phyloP scores from a whole-genome alignment of 2,888 invertebrate species.

The Drosophila anomalipes region DNA sequence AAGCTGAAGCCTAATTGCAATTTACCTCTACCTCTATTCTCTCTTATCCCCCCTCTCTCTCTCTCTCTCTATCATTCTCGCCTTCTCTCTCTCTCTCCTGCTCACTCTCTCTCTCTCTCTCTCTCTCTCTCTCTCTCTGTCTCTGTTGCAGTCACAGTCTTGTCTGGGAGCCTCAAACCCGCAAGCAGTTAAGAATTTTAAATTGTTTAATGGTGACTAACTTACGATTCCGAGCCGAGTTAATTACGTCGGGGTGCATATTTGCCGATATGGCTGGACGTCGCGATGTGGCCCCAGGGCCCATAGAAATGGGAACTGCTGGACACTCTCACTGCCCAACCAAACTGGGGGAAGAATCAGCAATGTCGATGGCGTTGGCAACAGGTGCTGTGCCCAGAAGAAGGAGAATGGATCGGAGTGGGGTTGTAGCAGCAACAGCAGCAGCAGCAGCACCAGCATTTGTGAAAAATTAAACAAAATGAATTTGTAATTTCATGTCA shows the following conservation, averaged over 20 bases:
- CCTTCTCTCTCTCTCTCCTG: not conserved
- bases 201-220: constrained; percentile 82
- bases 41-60: not conserved
- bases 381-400: constrained; percentile 62
- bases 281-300: constrained; percentile 52
- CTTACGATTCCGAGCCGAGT: constrained; percentile 81
- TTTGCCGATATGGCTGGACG: constrained; percentile 75
- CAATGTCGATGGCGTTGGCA: constrained; percentile 17
- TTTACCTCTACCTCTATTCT: constrained; percentile 66
- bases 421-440: not conserved
- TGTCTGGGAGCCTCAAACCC: constrained; percentile 31
- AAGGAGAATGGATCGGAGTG: not conserved
- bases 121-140: not conserved
- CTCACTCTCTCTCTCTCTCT: not conserved
- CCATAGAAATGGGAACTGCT: constrained; percentile 71
- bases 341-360: not conserved
- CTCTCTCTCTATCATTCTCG: not conserved
- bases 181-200: constrained; percentile 78
- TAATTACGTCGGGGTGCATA: constrained; percentile 82
- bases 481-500: constrained; percentile 85
- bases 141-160: constrained; percentile 16
- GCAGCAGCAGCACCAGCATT: constrained; percentile 46
- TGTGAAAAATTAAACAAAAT: constrained; percentile 84
- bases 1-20: constrained; percentile 84
- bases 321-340: constrained; percentile 58